Evolutionary conservation across 2,797 vertebrate species (phyloP), one percentile per base, ranked within the genome.

Genomic region (Oophaga sylvatica): DNA sequence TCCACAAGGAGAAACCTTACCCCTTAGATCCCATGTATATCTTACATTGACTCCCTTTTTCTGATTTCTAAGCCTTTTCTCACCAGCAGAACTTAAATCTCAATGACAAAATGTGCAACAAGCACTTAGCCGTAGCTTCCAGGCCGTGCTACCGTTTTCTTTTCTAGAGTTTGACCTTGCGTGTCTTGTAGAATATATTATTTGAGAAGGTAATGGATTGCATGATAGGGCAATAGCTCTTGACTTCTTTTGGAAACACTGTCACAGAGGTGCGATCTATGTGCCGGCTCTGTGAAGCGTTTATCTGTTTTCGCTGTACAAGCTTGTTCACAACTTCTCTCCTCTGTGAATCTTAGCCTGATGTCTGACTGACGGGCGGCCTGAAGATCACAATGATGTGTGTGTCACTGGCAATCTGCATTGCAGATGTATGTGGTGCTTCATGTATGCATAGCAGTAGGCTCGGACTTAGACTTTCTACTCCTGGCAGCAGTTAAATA

Each of bases 111-210:
- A 70, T 7, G 29, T 31, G 62, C 81, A 26, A 13, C 17, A 15
- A 31, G 26, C 45, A 22, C 57, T 70, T 83, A 70, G 73, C 70
- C 12, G 31, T 7, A 13, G 35, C 68, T 70, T 83, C 68, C 81
- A 57, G 81, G 45, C 41, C 57, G 8, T 12, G 15, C 22, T 20
- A 68, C 35, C 53, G 59, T 77, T 77, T 63, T 16, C 73, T 85
- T 29, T 65, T 15, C 60, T 4, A 31, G 71, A 16, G 7, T 77
- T 29, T 85, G 83, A 85, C 83, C 83, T 85, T 77, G 73, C 60
- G 76, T 48, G 83, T 85, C 83, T 48, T 48, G n/a, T 16, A 63
- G 73, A 65, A 85, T 63, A 85, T 77, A 85, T 85, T 68, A 83
- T 73, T 79, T 53, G 17, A 41, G 75, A 12, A 83, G 57, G 56